Evolutionary conservation across 1,140 invertebrate genomes (phyloP).

Genomic region (Drosophila melanogaster): DNA sequence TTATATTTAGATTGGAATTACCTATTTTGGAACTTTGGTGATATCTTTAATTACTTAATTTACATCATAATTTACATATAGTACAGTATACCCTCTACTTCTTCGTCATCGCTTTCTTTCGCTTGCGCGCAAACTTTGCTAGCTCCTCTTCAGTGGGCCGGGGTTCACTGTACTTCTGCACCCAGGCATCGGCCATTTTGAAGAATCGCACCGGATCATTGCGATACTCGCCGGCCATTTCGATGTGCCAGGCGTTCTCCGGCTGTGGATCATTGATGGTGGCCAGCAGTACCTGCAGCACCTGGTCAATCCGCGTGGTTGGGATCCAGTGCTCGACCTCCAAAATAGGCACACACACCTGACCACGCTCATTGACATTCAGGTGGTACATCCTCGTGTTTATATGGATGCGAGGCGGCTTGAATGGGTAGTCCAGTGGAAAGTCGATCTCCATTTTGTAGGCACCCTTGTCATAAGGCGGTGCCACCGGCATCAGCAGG

Average conservation of each 20-base stretch:
- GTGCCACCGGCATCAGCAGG: constrained; percentile 95
- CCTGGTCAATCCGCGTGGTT: constrained; percentile 99
- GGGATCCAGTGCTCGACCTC: constrained; percentile 99
- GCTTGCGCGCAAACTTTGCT: constrained; percentile 26
- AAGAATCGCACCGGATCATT: constrained; percentile 98
- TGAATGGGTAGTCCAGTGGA: constrained; percentile 99
- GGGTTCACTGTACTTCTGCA: constrained; percentile 98
- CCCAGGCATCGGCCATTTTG: constrained; percentile 99
- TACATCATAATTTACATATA: no score
- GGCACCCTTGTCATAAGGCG: constrained; percentile 99
- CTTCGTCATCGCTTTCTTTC: constrained; percentile 39
- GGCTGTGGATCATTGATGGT: constrained; percentile 99
- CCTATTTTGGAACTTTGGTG: no score
- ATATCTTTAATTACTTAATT: no score
- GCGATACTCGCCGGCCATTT: constrained; percentile 97
- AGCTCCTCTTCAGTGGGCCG: constrained; percentile 89
- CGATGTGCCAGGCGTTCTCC: constrained; percentile 97
- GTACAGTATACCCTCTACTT: background rate
- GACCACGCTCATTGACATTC: constrained; percentile 99
- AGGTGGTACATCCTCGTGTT: constrained; percentile 99
- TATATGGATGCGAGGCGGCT: constrained; percentile 98
- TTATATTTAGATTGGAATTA: no score
- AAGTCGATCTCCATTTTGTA: constrained; percentile 99
- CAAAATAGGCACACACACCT: constrained; percentile 98
- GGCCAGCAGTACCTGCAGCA: constrained; percentile 97